Conservation (phyloP, 2,888 invertebrate genomes). For the Agrilus cyanescens region DNA sequence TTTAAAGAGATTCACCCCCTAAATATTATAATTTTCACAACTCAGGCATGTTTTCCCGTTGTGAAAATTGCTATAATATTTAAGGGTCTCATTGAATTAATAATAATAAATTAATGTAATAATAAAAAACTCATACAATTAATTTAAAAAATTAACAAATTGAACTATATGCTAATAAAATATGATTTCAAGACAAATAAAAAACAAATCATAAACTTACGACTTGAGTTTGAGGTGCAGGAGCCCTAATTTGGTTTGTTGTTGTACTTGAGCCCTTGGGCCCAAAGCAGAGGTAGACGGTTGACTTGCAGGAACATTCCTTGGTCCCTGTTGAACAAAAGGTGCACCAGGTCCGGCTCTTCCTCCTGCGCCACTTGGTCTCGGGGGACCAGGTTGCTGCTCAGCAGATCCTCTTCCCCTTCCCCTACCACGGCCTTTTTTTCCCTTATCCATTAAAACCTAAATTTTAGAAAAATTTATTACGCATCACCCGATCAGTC, state of each 20-base stretch:
- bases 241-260: conserved; percentile 18
- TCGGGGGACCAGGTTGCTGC: conserved; percentile 4
- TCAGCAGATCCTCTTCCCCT: conserved; percentile 14
- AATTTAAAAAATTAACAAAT: too few relatives aligned
- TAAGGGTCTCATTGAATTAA: too few relatives aligned
- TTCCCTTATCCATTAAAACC: conserved; percentile 7
- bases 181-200: too few relatives aligned
- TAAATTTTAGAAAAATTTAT: too few relatives aligned
- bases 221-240: background rate
- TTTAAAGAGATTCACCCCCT: too few relatives aligned
- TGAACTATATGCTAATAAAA: too few relatives aligned
- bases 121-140: too few relatives aligned
- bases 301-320: conserved; percentile 3
- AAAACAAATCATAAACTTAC: background rate
- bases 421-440: conserved; percentile 18
- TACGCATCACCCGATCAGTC: too few relatives aligned
- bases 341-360: conserved; percentile 3
- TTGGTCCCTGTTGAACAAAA: conserved; percentile 4
- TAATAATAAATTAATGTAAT: too few relatives aligned
- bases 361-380: conserved; percentile 1
- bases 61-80: too few relatives aligned
- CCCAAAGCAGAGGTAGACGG: conserved; percentile 9
- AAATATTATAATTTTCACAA: too few relatives aligned
- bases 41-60: too few relatives aligned
- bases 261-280: conserved; percentile 18